Evolutionary conservation across 2,113 vertebrate genomes (phyloP).

Genomic region (Hirundichthys speculiger): DNA sequence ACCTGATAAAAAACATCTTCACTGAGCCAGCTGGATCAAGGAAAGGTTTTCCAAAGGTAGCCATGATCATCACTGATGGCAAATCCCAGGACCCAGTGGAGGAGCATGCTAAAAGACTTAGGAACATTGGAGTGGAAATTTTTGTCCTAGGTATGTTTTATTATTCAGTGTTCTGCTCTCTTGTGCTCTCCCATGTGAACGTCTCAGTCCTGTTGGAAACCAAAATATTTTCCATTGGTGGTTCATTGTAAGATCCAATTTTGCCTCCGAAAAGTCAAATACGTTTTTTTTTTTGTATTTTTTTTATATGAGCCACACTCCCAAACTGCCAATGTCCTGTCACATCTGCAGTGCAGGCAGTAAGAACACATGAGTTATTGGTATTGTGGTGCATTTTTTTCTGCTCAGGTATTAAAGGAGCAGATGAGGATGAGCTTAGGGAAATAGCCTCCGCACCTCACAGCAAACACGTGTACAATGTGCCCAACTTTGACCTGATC

Average conservation of each 20-base stretch:
- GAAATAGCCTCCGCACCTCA: constrained; percentile 93
- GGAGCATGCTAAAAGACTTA: constrained; percentile 90
- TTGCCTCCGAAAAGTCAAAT: constrained; percentile 34
- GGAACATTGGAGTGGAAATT: constrained; percentile 93
- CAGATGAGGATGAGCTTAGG: constrained; percentile 94
- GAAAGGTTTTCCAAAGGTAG: constrained; percentile 94
- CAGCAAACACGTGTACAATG: constrained; percentile 92
- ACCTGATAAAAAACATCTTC: constrained; percentile 91
- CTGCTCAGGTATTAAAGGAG: constrained; percentile 93
- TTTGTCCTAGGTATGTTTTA: constrained; percentile 92
- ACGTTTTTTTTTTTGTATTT: constrained; percentile 10
- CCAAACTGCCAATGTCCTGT: constrained; percentile 13
- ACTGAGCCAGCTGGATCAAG: constrained; percentile 90
- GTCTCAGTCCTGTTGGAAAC: constrained; percentile 60
- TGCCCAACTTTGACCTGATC: constrained; percentile 95
- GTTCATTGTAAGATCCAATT: constrained; percentile 43
- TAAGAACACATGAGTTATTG: constrained; percentile 19
- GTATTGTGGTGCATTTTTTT: constrained; percentile 37
- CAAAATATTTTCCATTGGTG: constrained; percentile 58
- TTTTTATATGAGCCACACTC: constrained; percentile 7
- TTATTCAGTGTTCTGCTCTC: constrained; percentile 59
- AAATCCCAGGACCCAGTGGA: constrained; percentile 98
- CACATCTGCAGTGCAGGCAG: constrained; percentile 54
- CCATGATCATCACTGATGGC: constrained; percentile 98
- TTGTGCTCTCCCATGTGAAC: constrained; percentile 48